Percentiles rank a stretch among this genome's conserved stretches.
Evolutionary conservation across 2,113 vertebrate species (phyloP).

Genomic region (Pomatostomus ruficeps): DNA sequence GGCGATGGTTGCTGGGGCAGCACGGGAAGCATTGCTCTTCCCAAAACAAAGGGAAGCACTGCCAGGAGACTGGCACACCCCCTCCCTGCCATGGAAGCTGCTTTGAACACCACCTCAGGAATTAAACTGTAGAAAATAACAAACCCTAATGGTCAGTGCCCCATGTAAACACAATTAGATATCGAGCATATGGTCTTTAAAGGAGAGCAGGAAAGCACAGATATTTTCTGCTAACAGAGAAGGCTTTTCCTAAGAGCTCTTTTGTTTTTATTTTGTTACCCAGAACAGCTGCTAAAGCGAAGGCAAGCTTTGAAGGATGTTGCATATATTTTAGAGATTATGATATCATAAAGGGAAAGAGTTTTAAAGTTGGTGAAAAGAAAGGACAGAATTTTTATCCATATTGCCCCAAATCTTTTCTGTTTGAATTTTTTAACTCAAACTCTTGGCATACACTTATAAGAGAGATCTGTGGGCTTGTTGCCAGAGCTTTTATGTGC

Average conservation of each 20-base stretch:
- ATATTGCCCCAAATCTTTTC: neutral
- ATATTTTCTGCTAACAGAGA: neutral
- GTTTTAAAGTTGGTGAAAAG: neutral
- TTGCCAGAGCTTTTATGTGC: slow-evolving; percentile 33
- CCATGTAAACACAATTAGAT: neutral
- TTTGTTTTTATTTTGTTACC: neutral
- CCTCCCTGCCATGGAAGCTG: neutral
- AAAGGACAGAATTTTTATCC: slow-evolving; percentile 6
- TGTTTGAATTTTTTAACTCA: slow-evolving; percentile 15
- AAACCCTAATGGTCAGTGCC: neutral
- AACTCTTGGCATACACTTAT: neutral
- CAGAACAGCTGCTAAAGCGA: neutral
- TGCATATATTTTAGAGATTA: neutral
- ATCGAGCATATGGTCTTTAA: neutral
- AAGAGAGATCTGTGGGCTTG: neutral
- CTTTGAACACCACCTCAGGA: neutral
- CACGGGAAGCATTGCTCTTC: neutral
- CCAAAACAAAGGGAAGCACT: neutral
- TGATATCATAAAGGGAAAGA: neutral
- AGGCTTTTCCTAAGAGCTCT: neutral
- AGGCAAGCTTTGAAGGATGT: neutral
- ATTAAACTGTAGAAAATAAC: neutral
- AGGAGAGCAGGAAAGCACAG: neutral
- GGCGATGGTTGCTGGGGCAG: fast-evolving
- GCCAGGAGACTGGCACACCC: neutral